Base-by-base conservation (phyloP, 1,140 invertebrate species). In the Danaus plexippus region DNA sequence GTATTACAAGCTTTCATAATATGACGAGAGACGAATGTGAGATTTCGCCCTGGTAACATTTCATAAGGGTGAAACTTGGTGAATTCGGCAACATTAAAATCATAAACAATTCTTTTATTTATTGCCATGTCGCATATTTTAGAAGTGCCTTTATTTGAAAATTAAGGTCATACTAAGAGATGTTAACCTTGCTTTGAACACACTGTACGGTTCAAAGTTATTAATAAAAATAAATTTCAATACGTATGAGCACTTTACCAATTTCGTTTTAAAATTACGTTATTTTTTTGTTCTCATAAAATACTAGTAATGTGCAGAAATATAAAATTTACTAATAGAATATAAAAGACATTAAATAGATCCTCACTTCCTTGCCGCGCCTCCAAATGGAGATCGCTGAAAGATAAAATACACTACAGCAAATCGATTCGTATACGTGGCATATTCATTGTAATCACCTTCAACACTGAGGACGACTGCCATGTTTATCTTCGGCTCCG, bases 401-500 rank as follows among this genome's bases (percentile, higher is more conserved):
- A 32, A 32, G 1, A 15, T 32, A 32, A 32, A 32, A 52, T 11
- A 11, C 12, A 51, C 5, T 2, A 12, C 42, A 52, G 12, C 41
- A 18, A 18, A 22, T 52, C 50, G 12, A 52, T 15, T 11, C 11
- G 15, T 15, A 15, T 15, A 50, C 7, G 22, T 50, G 11, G 13
- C 32, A 32, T 22, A 32, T 32, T 32, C 22, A 32, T 32, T 6
- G 7, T n/a, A 59, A 48, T 88, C 89, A 95, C 94, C 93, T 92
- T 94, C 92, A 54, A 95, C 92, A 73, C 90, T 91, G 49, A 95
- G 88, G 67, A 90, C 82, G 70, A 95, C 91, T 40, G 93, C 92
- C 87, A 94, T 90, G 77, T 93, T 95, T 78, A 94, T 94, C 80
- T 95, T 95, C 10, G 94, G 94, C 71, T 96, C 94, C 1, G 94